Evolutionary conservation across 1,140 invertebrate genomes (phyloP).

Genomic region (Drosophila kohkoa): DNA sequence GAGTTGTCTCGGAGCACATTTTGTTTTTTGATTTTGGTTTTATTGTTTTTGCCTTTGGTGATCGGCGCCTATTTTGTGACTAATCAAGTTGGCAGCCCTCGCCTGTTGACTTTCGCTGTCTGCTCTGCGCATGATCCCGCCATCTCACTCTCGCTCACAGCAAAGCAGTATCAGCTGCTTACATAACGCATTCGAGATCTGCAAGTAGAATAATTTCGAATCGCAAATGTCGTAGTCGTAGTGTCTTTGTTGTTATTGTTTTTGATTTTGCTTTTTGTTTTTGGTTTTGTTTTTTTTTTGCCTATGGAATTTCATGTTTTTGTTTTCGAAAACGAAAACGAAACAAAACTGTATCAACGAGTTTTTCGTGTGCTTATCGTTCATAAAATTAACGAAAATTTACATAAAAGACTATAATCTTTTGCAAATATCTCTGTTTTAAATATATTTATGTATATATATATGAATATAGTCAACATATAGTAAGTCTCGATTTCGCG

Average conservation of each 20-base stretch:
- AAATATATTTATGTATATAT: slow-evolving; percentile 1
- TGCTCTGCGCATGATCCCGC: slow-evolving; percentile 13
- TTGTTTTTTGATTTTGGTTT: slow-evolving; percentile 14
- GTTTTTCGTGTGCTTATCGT: slow-evolving; percentile 58
- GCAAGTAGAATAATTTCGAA: slow-evolving; percentile 64
- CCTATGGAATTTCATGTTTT: slow-evolving; percentile 45
- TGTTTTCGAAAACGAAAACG: slow-evolving; percentile 30
- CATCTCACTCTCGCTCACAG: slow-evolving; percentile 4
- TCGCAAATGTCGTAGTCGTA: slow-evolving; percentile 33
- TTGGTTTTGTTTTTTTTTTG: slow-evolving; percentile 11
- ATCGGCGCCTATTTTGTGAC: slow-evolving; percentile 51
- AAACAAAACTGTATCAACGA: slow-evolving; percentile 54
- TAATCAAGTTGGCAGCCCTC: slow-evolving; percentile 58
- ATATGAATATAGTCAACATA: not conserved
- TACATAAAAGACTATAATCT: slow-evolving; percentile 43
- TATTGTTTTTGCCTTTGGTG: slow-evolving; percentile 23
- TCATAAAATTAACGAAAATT: slow-evolving; percentile 63
- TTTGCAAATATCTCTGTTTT: slow-evolving; percentile 42
- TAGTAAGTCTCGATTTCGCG: slow-evolving; percentile 9
- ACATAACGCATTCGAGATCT: slow-evolving; percentile 22
- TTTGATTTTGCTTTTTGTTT: not conserved
- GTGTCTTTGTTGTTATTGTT: not conserved
- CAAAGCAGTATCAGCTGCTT: not conserved
- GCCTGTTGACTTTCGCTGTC: slow-evolving; percentile 52
- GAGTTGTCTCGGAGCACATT: slow-evolving; percentile 28